Conservation (phyloP, 2,113 vertebrate genomes). For the Myocastor coypus region DNA sequence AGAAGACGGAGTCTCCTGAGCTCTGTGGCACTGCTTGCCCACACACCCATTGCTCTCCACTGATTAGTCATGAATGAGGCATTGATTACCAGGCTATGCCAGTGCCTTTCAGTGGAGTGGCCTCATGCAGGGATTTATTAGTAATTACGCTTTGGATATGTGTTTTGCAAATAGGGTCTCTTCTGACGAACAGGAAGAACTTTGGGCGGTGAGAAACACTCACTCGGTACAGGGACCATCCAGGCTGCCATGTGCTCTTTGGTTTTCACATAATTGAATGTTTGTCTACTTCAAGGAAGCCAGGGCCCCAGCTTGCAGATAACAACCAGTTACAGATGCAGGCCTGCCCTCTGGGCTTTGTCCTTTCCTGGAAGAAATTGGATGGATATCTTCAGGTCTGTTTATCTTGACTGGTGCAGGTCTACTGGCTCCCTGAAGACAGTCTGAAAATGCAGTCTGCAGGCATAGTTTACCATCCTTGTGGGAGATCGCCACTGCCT, state of each 20-base stretch:
- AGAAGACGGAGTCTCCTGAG: constrained; percentile 28
- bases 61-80: constrained; percentile 86
- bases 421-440: background rate
- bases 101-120: constrained; percentile 75
- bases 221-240: constrained; percentile 24
- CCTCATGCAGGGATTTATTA: constrained; percentile 83
- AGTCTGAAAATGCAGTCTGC: background rate
- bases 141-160: constrained; percentile 84
- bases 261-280: constrained; percentile 54
- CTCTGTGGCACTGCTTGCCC: constrained; percentile 70
- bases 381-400: background rate
- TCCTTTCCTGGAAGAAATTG: constrained; percentile 12
- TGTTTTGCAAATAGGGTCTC: constrained; percentile 86
- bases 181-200: constrained; percentile 77
- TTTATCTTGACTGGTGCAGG: background rate
- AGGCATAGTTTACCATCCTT: background rate
- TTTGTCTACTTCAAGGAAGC: constrained; percentile 76
- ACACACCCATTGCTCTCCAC: constrained; percentile 74
- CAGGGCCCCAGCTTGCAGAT: constrained; percentile 16
- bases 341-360: background rate
- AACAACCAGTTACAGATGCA: background rate
- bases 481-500: rapidly evolving
- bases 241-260: constrained; percentile 58
- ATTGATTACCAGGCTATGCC: constrained; percentile 85
- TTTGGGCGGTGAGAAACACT: constrained; percentile 68